These are phyloP conservation scores for Odontomyia ornata DNA, from an alignment of 2,888 invertebrate genomes.

Conservation along the genomic window DNA sequence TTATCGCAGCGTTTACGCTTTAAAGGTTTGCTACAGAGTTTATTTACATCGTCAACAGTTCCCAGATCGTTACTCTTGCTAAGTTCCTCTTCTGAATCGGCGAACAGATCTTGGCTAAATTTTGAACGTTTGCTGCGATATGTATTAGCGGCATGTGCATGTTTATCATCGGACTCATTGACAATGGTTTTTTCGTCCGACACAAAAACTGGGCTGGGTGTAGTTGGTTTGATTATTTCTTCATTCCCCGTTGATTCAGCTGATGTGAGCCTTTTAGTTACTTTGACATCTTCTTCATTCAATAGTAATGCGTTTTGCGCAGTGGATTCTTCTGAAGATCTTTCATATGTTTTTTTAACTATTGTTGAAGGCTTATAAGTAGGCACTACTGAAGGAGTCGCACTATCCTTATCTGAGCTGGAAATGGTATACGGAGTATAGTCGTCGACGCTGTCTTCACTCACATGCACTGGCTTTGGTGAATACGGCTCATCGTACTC, in stretches of 20 bases:
- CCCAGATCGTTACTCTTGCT: neutral
- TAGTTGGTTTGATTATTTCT: neutral
- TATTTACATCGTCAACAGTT: neutral
- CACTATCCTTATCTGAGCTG: neutral
- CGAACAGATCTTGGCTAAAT: slow-evolving; percentile 45
- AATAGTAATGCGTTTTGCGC: too few relatives aligned
- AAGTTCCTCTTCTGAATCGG: slow-evolving; percentile 36
- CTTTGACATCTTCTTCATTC: too few relatives aligned
- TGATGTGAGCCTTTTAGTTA: too few relatives aligned
- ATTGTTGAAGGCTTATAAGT: slow-evolving; percentile 40
- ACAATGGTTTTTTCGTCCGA: too few relatives aligned
- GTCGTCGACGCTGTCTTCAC: neutral
- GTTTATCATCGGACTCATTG: neutral
- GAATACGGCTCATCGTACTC: slow-evolving; percentile 5
- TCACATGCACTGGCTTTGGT: slow-evolving; percentile 40
- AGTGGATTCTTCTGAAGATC: neutral
- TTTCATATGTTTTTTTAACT: neutral
- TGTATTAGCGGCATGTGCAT: neutral
- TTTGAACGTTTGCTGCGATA: slow-evolving; percentile 1
- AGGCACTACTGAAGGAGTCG: neutral
- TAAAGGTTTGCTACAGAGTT: neutral
- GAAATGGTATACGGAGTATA: slow-evolving; percentile 13
- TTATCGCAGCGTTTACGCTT: neutral
- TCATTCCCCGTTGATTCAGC: neutral
- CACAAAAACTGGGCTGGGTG: neutral